Percentiles rank a stretch among this genome's conserved stretches.
Evolutionary conservation across 2,797 vertebrate genomes (phyloP).

Genomic region (Bovichtus variegatus): DNA sequence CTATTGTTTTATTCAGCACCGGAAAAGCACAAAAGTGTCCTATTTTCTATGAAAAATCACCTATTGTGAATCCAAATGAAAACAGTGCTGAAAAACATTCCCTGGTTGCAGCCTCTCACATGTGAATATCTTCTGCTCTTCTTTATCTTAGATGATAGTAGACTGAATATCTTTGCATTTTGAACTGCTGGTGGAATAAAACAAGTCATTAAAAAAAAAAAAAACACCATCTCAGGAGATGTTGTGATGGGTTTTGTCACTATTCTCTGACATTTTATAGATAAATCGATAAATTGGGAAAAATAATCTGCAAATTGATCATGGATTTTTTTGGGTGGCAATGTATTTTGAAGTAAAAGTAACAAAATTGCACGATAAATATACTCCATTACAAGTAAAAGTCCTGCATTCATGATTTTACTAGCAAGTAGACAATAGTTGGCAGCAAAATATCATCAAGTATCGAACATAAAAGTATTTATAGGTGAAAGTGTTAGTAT

Average conservation of each 20-base stretch:
- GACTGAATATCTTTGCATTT: neutral
- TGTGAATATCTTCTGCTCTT: neutral
- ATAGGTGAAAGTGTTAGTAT: neutral
- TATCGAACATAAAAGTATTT: neutral
- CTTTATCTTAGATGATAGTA: neutral
- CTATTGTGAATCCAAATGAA: neutral
- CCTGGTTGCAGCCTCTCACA: neutral
- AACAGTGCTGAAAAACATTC: neutral
- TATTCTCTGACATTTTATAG: too few species aligned
- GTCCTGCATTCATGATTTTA: neutral
- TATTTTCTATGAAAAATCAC: too few species aligned
- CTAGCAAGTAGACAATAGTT: neutral
- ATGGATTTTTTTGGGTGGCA: neutral
- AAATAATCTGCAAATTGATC: too few species aligned
- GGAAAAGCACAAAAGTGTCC: neutral
- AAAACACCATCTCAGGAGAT: neutral
- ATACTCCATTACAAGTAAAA: neutral
- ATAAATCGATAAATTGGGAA: too few species aligned
- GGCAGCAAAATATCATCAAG: neutral
- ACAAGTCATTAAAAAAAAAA: neutral
- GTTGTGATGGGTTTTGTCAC: neutral
- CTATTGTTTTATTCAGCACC: neutral
- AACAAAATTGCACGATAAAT: neutral
- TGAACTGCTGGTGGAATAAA: neutral
- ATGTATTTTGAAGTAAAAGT: neutral